Evolutionary conservation across 2,113 vertebrate species (phyloP), one percentile per base, ranked within the genome.

Genomic region (Gorsachius goisagi): DNA sequence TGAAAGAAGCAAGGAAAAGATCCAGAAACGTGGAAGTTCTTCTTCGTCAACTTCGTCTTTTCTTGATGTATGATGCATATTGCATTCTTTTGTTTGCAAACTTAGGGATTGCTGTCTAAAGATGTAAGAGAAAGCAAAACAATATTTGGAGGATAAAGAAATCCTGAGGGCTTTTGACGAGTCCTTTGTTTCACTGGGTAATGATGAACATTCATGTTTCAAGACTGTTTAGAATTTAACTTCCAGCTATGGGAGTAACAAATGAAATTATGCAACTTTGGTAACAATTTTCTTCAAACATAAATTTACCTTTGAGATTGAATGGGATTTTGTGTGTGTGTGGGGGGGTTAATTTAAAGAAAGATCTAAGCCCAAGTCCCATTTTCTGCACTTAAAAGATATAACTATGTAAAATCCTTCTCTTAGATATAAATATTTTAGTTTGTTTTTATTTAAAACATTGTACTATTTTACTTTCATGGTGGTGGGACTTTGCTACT

Each of bases 1-100:
- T 71, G 99, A 99, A 97, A 97, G 99, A 30, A 98, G 98, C 94
- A 98, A 97, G 96, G 98, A 97, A 84, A 98, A 96, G 94, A 93
- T 85, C 58, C 97, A 97, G 64, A 98, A 98, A 90, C 76, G 86
- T n/a, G 98, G 98, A 95, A 97, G 96, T 90, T 96, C 98, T 44
- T 96, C 97, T 58, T 94, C 97, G 4, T 96, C 98, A 69, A 84
- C 97, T 76, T 94, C 98, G 9, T 98, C 96, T 89, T 99, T 99
- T 97, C 99, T 99, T 52, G 99, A 99, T 92, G 99, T 99, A 99
- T 99, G 99, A 99, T 99, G 98, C 98, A 98, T 97, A 98, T 98
- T 98, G 98, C 97, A 98, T 98, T 98, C 95, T 93, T 97, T 94
- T 93, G 97, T 97, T 97, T 97, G 96, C 94, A 96, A 93, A 96